Percentiles rank a stretch among this genome's conserved stretches.
Conservation (phyloP, 1,140 invertebrate genomes). For the Rhopalosiphum padi region DNA sequence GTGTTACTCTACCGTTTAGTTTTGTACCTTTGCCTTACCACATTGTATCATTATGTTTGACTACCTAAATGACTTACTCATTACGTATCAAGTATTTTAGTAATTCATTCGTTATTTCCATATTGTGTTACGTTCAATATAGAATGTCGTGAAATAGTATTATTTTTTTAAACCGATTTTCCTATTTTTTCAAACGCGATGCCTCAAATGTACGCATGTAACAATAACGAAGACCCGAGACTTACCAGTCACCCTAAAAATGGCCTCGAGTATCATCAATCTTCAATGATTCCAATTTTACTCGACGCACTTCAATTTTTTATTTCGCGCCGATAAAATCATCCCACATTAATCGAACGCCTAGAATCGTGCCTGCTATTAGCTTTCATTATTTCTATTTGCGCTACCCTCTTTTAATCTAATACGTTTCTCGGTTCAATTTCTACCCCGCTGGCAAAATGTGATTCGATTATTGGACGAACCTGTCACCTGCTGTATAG, state of each 20-base stretch:
- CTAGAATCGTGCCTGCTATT: not conserved
- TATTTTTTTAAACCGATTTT: too few species aligned
- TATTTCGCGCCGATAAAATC: not conserved
- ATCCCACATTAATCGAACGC: not conserved
- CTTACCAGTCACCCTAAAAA: too few species aligned
- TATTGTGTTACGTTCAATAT: too few species aligned
- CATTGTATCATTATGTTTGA: not conserved
- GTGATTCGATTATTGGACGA: not conserved
- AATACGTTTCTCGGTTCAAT: not conserved
- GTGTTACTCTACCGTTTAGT: not conserved
- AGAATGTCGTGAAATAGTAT: not conserved
- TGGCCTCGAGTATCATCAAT: too few species aligned
- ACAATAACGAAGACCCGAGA: too few species aligned
- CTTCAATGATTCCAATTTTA: too few species aligned
- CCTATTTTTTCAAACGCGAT: not conserved
- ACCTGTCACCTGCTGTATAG: not conserved
- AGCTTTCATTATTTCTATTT: not conserved
- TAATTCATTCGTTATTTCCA: too few species aligned
- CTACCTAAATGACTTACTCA: not conserved
- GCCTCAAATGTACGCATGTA: too few species aligned
- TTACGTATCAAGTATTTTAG: too few species aligned
- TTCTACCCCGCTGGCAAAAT: not conserved
- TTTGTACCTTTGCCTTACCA: not conserved
- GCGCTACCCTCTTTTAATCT: not conserved
- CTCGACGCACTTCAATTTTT: not conserved